Percentiles rank a stretch among this genome's conserved stretches.
Evolutionary conservation across 2,888 invertebrate genomes (phyloP).

Genomic region (Penaeus monodon): DNA sequence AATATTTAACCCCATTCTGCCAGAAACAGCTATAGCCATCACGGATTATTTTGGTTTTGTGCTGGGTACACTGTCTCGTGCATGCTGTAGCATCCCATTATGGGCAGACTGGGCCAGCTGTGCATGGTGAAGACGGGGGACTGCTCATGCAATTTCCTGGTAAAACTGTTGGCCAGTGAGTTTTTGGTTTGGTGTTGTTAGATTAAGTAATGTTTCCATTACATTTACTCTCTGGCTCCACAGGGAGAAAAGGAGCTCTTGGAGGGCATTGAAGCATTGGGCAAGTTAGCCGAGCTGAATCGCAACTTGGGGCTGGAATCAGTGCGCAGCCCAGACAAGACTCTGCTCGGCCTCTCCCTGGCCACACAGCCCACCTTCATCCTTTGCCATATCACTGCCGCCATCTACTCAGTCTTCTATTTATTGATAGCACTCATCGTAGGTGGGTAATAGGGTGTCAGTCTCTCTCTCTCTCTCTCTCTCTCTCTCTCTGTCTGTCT

Average conservation of each 20-base stretch:
- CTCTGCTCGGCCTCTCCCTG: constrained; percentile 26
- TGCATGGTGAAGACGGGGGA: too few relatives aligned
- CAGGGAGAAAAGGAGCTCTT: constrained; percentile 1
- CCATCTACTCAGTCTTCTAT: constrained; percentile 55
- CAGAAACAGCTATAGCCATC: too few relatives aligned
- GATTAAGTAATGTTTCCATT: too few relatives aligned
- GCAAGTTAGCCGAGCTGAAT: constrained; percentile 50
- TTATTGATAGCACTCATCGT: constrained; percentile 28
- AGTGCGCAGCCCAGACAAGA: constrained; percentile 20
- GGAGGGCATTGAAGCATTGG: constrained; percentile 43
- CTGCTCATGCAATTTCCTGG: too few relatives aligned
- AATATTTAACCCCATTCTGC: too few relatives aligned
- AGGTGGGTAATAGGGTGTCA: constrained; percentile 19
- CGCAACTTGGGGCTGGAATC: constrained; percentile 55
- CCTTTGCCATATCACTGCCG: constrained; percentile 54
- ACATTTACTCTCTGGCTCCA: not conserved
- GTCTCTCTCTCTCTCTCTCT: not conserved
- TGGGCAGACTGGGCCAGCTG: too few relatives aligned
- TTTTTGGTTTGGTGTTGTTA: too few relatives aligned
- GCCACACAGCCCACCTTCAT: constrained; percentile 45
- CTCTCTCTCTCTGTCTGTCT: not conserved
- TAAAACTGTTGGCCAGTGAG: too few relatives aligned
- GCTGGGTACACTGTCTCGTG: too few relatives aligned
- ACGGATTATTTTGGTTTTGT: too few relatives aligned
- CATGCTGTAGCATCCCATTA: too few relatives aligned